Percentiles rank a stretch among this genome's conserved stretches.
phyloP scores from a whole-genome alignment of 2,888 invertebrate species.

The Catocala sponsa region DNA sequence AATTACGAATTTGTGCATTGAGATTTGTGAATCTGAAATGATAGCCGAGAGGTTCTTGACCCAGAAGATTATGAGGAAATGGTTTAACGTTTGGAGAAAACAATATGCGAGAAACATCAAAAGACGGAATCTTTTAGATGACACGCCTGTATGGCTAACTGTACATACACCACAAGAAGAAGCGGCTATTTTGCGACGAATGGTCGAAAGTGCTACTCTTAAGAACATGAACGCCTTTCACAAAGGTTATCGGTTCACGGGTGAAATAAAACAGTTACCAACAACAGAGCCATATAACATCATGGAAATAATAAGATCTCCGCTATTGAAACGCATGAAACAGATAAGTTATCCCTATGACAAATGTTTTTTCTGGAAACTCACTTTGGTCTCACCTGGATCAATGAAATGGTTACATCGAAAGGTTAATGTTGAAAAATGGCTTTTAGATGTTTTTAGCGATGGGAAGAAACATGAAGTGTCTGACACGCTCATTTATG shows the following conservation, averaged over 20 bases:
- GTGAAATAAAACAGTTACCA: constrained; percentile 69
- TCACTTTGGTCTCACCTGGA: constrained; percentile 88
- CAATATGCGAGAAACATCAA: constrained; percentile 71
- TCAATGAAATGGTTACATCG: constrained; percentile 75
- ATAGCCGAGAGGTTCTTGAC: constrained; percentile 74
- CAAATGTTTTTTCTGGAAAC: constrained; percentile 89
- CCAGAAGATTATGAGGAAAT: constrained; percentile 73
- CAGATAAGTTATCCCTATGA: constrained; percentile 79
- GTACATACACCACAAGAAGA: constrained; percentile 72
- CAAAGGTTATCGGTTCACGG: constrained; percentile 76
- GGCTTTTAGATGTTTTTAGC: constrained; percentile 80
- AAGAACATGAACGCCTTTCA: constrained; percentile 78
- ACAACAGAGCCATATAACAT: constrained; percentile 73
- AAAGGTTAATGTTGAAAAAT: constrained; percentile 80
- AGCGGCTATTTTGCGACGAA: constrained; percentile 66
- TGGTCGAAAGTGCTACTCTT: constrained; percentile 69
- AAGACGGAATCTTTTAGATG: constrained; percentile 73
- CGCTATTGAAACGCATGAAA: constrained; percentile 80
- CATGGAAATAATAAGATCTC: constrained; percentile 81
- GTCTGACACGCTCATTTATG: constrained; percentile 72
- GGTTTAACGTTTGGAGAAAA: constrained; percentile 75
- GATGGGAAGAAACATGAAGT: constrained; percentile 71
- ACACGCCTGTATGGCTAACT: constrained; percentile 82
- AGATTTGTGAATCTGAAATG: constrained; percentile 73
- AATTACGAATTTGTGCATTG: constrained; percentile 65